Evolutionary conservation across 1,140 invertebrate genomes (phyloP), one percentile per base, ranked within the genome.

Genomic region (Diabrotica undecimpunctata): DNA sequence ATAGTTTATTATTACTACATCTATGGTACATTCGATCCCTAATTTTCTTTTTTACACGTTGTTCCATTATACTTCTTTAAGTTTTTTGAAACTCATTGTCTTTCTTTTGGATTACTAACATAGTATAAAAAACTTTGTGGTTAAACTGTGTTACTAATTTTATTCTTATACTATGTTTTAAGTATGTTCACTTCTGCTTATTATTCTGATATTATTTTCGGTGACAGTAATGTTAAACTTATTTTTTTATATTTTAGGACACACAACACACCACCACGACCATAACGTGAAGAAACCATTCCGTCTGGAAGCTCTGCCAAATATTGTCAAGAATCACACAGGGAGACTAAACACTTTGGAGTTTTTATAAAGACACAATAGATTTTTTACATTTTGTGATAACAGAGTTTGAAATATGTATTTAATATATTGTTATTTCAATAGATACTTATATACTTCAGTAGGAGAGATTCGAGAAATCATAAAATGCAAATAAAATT

Each of bases 281-380:
- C 14, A 39, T 0, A 62, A 52, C 36, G 41, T 69, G n/a, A 68
- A 72, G 50, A 69, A 70, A 52, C 77, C 75, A 10, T 60, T 77
- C 37, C 66, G 71, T n/a, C 59, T 78, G 12, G 74, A 77, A 66
- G 77, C 77, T 2, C 65, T 78, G 62, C 77, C 77, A 25, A 75
- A 71, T 50, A 77, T 78, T 54, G 68, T 70, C 12, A 74, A 74
- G 59, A 63, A 61, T 12, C 65, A 62, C 54, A 64, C 46, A 53
- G 61, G 37, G 39, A 66, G 54, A 55, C 57, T 71, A 7, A 72
- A 72, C 54, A 68, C 63, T 5, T 66, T 74, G 64, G 71, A 74
- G 58, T 61, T 65, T 69, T 61, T 66, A 46, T 66, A 61, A 54
- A 60, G 54, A 13, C 10, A 14, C 11, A 57, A 11, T 25, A n/a